Evolutionary conservation across 1,140 invertebrate species (phyloP).

Genomic region (Grapholita molesta): DNA sequence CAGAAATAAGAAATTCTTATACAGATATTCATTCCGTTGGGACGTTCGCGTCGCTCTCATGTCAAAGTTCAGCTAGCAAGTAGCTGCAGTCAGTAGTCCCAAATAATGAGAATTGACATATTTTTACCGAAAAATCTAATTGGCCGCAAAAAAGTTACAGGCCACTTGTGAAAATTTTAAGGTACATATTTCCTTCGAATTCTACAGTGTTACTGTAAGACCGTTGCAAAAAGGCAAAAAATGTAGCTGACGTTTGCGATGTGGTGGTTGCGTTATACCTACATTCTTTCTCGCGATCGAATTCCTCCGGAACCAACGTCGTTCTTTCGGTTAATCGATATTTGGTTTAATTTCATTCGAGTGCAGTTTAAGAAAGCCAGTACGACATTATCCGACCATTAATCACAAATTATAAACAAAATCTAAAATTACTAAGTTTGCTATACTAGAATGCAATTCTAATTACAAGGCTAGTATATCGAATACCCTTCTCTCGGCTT

Average conservation of each 20-base stretch:
- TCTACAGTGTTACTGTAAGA: too few relatives aligned
- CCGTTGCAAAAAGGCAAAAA: neutral
- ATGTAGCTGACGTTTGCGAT: neutral
- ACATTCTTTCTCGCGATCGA: neutral
- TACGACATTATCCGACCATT: conserved; percentile 13
- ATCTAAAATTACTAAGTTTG: conserved; percentile 41
- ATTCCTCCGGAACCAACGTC: neutral
- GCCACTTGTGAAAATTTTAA: too few relatives aligned
- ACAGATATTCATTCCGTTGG: too few relatives aligned
- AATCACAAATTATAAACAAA: conserved; percentile 36
- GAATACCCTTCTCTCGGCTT: neutral
- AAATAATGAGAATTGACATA: too few relatives aligned
- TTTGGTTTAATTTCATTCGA: neutral
- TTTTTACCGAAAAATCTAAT: too few relatives aligned
- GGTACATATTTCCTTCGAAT: too few relatives aligned
- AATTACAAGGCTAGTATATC: conserved; percentile 40
- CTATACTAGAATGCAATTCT: conserved; percentile 57
- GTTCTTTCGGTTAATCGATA: neutral
- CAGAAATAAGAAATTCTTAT: too few relatives aligned
- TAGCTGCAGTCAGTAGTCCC: too few relatives aligned
- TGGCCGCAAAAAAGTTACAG: too few relatives aligned
- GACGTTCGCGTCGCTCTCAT: too few relatives aligned
- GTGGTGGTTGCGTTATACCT: conserved; percentile 4
- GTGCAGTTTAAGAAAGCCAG: conserved; percentile 3
- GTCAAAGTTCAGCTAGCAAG: too few relatives aligned